Evolutionary conservation across 2,797 vertebrate species (phyloP), one percentile per base, ranked within the genome.

Genomic region (Crenichthys baileyi): DNA sequence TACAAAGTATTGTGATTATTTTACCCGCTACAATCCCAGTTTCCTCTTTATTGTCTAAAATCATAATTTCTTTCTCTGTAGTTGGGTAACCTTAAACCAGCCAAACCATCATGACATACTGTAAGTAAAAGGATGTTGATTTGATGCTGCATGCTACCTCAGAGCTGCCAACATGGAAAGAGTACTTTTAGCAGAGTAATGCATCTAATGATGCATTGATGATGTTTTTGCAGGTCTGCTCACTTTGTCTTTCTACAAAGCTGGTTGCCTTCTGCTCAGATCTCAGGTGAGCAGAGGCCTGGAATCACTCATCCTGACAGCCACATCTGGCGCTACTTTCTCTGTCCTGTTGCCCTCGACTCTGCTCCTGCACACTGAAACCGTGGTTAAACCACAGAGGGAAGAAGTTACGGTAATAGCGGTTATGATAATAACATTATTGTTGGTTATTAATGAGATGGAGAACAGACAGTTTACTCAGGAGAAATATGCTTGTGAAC

Each of bases 311-410:
- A 93, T 88, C 74, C 88, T 91, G 90, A 89, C 92, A 89, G 85
- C 89, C 90, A 95, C 95, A 95, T 95, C 94, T 95, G 93, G 93
- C 85, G 90, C 87, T 93, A 86, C 89, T 95, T 93, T 92, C 85
- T 90, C 81, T 79, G 78, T 86, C 76, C 87, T 83, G 87, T 67
- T 90, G 84, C 83, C 83, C 84, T 91, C 77, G 73, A 81, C 83
- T 85, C 87, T 86, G 88, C 79, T 83, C 77, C 84, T 85, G 85
- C 90, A 90, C 89, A 82, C 85, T 87, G 82, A 90, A 77, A 83
- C 87, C 79, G 50, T 73, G 77, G 80, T 91, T 81, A 76, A 81
- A 84, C 85, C 85, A 80, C 89, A 88, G 80, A 85, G 81, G 85
- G 78, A 92, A 90, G 77, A 76, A 91, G 85, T 89, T 88, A 92